Evolutionary conservation across 2,797 vertebrate genomes (phyloP).

Genomic region (Prunella strophiata): DNA sequence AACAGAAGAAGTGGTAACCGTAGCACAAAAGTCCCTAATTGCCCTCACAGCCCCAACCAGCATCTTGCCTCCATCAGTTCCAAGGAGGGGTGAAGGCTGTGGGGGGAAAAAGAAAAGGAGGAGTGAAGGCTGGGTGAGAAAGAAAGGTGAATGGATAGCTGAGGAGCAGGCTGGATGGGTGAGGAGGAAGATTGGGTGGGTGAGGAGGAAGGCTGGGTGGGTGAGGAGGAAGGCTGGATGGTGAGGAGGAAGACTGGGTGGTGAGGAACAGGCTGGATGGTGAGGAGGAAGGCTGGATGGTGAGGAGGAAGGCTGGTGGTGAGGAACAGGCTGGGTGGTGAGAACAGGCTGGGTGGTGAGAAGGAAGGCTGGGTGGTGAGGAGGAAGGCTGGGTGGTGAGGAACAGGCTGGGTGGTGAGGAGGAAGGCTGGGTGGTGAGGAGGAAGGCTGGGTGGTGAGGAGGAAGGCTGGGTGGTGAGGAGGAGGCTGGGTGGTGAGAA

Average conservation of each 20-base stretch:
- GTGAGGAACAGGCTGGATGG: background rate
- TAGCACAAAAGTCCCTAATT: background rate
- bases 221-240: background rate
- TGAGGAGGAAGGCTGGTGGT: too few species aligned
- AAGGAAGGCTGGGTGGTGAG: too few species aligned
- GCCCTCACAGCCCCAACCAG: fast-evolving
- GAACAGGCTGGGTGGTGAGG: background rate
- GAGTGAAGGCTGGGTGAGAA: background rate
- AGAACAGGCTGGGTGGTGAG: too few species aligned
- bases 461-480: background rate
- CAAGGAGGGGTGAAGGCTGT: too few species aligned
- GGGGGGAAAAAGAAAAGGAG: too few species aligned
- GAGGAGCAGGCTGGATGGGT: too few species aligned
- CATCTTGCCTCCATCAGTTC: background rate
- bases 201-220: background rate
- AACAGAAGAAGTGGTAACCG: background rate
- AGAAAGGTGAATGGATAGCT: background rate
- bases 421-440: background rate
- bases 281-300: background rate
- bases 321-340: too few species aligned
- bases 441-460: too few species aligned
- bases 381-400: background rate
- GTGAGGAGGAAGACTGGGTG: background rate
- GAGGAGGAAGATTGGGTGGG: background rate
- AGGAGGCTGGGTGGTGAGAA: background rate